phyloP scores from a whole-genome alignment of 2,113 vertebrate species.

The Deroptyus accipitrinus region DNA sequence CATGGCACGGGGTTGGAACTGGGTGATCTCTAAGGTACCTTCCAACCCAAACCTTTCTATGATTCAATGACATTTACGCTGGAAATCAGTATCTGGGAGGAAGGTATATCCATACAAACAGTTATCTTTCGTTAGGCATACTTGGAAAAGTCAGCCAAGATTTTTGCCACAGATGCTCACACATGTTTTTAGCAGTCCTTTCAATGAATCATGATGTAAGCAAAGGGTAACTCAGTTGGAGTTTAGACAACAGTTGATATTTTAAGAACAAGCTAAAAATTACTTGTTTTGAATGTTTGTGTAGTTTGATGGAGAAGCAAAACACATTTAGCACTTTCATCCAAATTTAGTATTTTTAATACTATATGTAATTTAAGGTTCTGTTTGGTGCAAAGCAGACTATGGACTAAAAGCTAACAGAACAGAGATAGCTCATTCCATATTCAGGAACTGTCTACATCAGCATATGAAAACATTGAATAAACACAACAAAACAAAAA shows the following conservation, averaged over 20 bases:
- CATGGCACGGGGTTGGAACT: not conserved
- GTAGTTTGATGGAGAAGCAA: not conserved
- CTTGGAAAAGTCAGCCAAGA: not conserved
- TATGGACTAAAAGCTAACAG: not conserved
- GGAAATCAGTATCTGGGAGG: not conserved
- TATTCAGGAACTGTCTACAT: not conserved
- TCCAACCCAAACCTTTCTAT: not conserved
- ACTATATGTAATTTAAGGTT: not conserved
- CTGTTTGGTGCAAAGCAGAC: not conserved
- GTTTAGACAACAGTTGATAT: not conserved
- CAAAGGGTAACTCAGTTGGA: not conserved
- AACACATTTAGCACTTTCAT: not conserved
- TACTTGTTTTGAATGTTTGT: not conserved
- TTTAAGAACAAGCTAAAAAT: not conserved
- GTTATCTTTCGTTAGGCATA: not conserved
- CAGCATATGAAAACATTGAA: not conserved
- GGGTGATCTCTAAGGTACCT: not conserved
- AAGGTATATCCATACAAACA: not conserved
- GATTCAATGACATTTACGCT: not conserved
- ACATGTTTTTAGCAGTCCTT: not conserved
- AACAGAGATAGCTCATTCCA: not conserved
- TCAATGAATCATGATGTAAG: not conserved
- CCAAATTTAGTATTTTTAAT: not conserved
- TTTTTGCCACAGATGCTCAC: not conserved
- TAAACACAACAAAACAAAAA: not conserved